These are phyloP conservation scores for Drosophila micromelanica DNA, from an alignment of 1,140 invertebrate genomes.

Conservation along the genomic window DNA sequence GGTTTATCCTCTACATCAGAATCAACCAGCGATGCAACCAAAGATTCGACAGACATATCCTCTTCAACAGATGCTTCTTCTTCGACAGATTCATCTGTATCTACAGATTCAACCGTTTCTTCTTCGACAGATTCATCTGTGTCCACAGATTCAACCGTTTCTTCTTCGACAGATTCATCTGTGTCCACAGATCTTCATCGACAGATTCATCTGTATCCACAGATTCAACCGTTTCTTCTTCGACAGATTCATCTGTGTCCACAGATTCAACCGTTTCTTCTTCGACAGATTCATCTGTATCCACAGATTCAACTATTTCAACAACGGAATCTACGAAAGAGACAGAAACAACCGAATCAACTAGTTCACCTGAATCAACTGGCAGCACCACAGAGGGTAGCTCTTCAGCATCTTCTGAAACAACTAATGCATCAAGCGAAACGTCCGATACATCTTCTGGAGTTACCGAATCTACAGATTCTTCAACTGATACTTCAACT, in stretches of 20 bases:
- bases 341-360: constrained; percentile 48
- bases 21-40: constrained; percentile 19
- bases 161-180: constrained; percentile 47
- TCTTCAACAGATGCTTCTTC: constrained; percentile 48
- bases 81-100: constrained; percentile 48
- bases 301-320: constrained; percentile 43
- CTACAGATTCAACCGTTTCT: constrained; percentile 45
- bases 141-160: constrained; percentile 46
- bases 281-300: constrained; percentile 48
- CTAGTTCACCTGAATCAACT: constrained; percentile 38
- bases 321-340: constrained; percentile 42
- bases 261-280: no score
- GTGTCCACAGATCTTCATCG: constrained; percentile 51
- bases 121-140: constrained; percentile 50
- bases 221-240: constrained; percentile 33
- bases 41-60: constrained; percentile 32
- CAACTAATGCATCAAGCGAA: constrained; percentile 11
- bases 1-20: constrained; percentile 34
- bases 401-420: constrained; percentile 4
- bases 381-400: constrained; percentile 31
- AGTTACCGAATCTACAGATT: constrained; percentile 7
- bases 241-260: no score
- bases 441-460: constrained; percentile 14
- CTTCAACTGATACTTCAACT: no score
- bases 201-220: constrained; percentile 47